A percentile compares a stretch with the other conserved stretches of the same genome.
Evolutionary conservation across 2,888 invertebrate species (phyloP).

Genomic region (Cryptophagus acutangulus): DNA sequence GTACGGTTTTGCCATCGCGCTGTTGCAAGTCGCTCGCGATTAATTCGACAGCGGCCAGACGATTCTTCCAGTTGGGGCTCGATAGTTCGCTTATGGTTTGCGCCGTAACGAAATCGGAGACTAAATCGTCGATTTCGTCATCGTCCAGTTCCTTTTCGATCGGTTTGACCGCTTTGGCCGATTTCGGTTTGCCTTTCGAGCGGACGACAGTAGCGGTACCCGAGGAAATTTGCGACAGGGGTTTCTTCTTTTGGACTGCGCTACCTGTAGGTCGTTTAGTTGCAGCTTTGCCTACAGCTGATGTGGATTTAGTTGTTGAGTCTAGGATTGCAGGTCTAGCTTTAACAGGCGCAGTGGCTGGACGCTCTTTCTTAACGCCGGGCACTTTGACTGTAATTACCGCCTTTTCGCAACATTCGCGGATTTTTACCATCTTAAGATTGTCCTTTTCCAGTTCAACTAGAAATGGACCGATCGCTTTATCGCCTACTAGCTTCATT

Average conservation of each 20-base stretch:
- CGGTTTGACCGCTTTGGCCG: slow-evolving; percentile 28
- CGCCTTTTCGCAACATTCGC: slow-evolving; percentile 90
- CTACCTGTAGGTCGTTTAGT: slow-evolving; percentile 10
- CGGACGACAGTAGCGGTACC: slow-evolving; percentile 35
- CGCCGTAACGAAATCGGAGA: slow-evolving; percentile 59
- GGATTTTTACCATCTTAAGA: slow-evolving; percentile 88
- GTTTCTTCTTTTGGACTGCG: slow-evolving; percentile 26
- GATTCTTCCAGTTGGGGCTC: slow-evolving; percentile 81
- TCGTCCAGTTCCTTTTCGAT: slow-evolving; percentile 65
- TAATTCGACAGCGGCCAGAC: slow-evolving; percentile 67
- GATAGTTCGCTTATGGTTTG: slow-evolving; percentile 62
- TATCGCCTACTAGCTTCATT: slow-evolving; percentile 91
- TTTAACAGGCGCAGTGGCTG: slow-evolving; percentile 52
- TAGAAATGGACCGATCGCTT: slow-evolving; percentile 78
- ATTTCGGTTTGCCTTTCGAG: slow-evolving; percentile 29
- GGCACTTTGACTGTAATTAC: slow-evolving; percentile 72
- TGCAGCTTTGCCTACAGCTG: slow-evolving; percentile 12
- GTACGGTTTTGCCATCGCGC: slow-evolving; percentile 55
- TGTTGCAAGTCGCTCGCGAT: slow-evolving; percentile 59
- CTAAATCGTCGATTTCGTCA: slow-evolving; percentile 74
- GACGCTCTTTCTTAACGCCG: slow-evolving; percentile 58
- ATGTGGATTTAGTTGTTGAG: slow-evolving; percentile 18
- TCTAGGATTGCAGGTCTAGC: no score
- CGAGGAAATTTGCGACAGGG: slow-evolving; percentile 25
- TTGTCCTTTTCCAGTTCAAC: slow-evolving; percentile 86